phyloP scores from a whole-genome alignment of 1,140 invertebrate species.

The Plodia interpunctella region DNA sequence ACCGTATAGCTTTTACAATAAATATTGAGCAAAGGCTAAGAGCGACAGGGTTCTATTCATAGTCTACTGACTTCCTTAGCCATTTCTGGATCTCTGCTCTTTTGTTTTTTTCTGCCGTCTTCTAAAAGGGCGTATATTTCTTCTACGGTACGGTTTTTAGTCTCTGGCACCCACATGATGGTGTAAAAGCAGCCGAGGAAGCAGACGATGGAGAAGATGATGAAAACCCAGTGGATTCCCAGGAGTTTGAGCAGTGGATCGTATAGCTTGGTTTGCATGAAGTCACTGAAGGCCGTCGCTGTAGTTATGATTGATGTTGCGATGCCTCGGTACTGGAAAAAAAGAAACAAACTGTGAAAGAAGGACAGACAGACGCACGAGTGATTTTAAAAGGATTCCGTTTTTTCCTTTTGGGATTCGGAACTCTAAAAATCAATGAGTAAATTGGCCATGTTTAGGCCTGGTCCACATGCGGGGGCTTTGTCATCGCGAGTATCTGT shows the following conservation, averaged over 20 bases:
- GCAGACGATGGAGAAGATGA: constrained; percentile 60
- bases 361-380: too few relatives aligned
- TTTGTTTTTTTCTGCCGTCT: constrained; percentile 58
- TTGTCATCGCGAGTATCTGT: too few relatives aligned
- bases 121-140: constrained; percentile 64
- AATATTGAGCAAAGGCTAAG: constrained; percentile 6
- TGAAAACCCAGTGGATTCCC: constrained; percentile 70
- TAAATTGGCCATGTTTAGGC: too few relatives aligned
- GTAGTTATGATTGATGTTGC: constrained; percentile 61
- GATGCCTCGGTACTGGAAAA: constrained; percentile 62
- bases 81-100: constrained; percentile 54
- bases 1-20: neutral
- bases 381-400: too few relatives aligned
- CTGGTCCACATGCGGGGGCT: too few relatives aligned
- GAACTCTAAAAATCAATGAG: too few relatives aligned
- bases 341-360: constrained; percentile 10
- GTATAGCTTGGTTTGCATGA: constrained; percentile 66
- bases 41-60: constrained; percentile 22
- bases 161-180: constrained; percentile 64
- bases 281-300: constrained; percentile 61
- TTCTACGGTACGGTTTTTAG: constrained; percentile 59
- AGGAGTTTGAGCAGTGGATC: constrained; percentile 62
- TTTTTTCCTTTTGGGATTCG: too few relatives aligned
- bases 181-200: constrained; percentile 64
- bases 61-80: constrained; percentile 57